Percentiles rank a stretch among this genome's conserved stretches.
phyloP scores from a whole-genome alignment of 2,797 vertebrate species.

The Myotis daubentonii region DNA sequence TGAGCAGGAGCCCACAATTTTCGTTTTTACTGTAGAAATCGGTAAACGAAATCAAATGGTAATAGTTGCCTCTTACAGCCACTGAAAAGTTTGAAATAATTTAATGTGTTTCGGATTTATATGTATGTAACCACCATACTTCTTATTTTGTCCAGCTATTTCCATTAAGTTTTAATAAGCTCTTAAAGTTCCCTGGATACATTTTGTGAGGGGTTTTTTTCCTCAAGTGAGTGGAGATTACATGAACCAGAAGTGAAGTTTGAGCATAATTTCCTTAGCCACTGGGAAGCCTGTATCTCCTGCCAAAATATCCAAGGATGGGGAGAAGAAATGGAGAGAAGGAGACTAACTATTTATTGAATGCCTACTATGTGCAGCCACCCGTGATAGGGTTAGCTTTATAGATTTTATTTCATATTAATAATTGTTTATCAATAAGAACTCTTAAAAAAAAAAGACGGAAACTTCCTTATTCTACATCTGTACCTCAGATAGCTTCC shows the following conservation, averaged over 20 bases:
- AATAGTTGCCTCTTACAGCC: conserved; percentile 23
- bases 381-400: background rate
- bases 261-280: conserved; percentile 61
- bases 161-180: conserved; percentile 66
- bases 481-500: conserved; percentile 20
- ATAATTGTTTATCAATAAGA: conserved; percentile 41
- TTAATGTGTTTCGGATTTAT: conserved; percentile 65
- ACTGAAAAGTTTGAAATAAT: conserved; percentile 63
- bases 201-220: conserved; percentile 30
- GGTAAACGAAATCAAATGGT: conserved; percentile 68
- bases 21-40: conserved; percentile 67
- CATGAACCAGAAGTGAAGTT: conserved; percentile 69
- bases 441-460: conserved; percentile 16
- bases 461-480: conserved; percentile 11
- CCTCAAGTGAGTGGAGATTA: conserved; percentile 64
- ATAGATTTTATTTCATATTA: conserved; percentile 58
- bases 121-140: background rate
- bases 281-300: conserved; percentile 48
- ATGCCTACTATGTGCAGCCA: conserved; percentile 36
- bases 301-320: conserved; percentile 59
- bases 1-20: conserved; percentile 61
- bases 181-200: conserved; percentile 64
- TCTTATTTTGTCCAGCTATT: conserved; percentile 60
- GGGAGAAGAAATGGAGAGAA: background rate
- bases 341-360: background rate